These are phyloP conservation scores for Paedocypris sp. DNA, from an alignment of 2,113 vertebrate genomes.

Conservation along the genomic window DNA sequence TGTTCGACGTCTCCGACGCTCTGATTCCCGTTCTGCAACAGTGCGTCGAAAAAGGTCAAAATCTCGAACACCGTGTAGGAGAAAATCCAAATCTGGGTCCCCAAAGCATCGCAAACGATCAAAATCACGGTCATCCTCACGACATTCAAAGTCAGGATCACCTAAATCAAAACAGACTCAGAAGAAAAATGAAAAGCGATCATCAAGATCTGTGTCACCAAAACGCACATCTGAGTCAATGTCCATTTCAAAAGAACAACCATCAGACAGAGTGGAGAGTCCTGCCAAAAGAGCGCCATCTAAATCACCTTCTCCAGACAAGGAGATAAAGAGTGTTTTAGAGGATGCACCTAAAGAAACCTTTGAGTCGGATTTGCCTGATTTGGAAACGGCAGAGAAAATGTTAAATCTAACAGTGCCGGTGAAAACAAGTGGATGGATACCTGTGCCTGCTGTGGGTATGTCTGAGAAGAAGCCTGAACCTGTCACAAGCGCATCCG, in stretches of 20 bases:
- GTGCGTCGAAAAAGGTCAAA: slow-evolving; percentile 46
- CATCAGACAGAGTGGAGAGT: slow-evolving; percentile 44
- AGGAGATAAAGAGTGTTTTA: slow-evolving; percentile 7
- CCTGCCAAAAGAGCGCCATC: slow-evolving; percentile 43
- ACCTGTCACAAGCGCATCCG: no score
- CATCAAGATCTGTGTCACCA: slow-evolving; percentile 36
- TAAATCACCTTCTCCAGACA: slow-evolving; percentile 42
- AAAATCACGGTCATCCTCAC: slow-evolving; percentile 52
- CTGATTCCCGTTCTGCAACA: slow-evolving; percentile 50
- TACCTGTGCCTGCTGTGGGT: slow-evolving; percentile 4
- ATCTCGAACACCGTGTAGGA: slow-evolving; percentile 38
- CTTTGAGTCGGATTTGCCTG: not conserved
- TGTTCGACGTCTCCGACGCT: slow-evolving; percentile 37
- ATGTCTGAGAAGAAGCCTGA: no score
- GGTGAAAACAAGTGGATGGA: slow-evolving; percentile 16
- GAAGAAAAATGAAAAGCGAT: slow-evolving; percentile 22
- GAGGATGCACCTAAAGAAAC: not conserved
- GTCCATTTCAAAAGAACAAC: slow-evolving; percentile 42
- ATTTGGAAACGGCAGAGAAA: not conserved
- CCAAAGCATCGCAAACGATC: slow-evolving; percentile 44
- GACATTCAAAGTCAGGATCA: slow-evolving; percentile 33
- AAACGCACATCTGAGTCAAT: slow-evolving; percentile 29
- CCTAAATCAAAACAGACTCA: slow-evolving; percentile 23
- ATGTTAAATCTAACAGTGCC: not conserved
- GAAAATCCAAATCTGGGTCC: slow-evolving; percentile 32